Percentiles rank a stretch among this genome's conserved stretches.
Conservation (phyloP, 1,140 invertebrate genomes). For the Drosophila repletoides region DNA sequence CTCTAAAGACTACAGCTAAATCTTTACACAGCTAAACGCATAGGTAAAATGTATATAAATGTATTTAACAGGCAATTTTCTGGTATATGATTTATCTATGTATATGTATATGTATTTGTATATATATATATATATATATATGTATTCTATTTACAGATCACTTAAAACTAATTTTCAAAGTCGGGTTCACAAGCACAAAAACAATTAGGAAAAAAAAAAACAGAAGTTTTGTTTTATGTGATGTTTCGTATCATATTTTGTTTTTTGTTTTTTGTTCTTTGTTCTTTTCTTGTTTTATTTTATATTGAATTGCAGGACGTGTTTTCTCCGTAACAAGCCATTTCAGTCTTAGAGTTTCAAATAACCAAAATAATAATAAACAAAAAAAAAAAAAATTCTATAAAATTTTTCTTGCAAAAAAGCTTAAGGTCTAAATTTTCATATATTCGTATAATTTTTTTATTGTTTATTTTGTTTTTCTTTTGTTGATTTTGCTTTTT, state of each 20-base stretch:
- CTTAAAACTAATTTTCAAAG: slow-evolving; percentile 63
- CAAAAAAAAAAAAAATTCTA: slow-evolving; percentile 40
- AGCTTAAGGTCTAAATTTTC: slow-evolving; percentile 58
- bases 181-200: slow-evolving; percentile 57
- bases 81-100: slow-evolving; percentile 54
- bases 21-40: slow-evolving; percentile 55
- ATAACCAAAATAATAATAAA: slow-evolving; percentile 66
- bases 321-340: slow-evolving; percentile 78
- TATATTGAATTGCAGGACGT: slow-evolving; percentile 63
- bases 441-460: slow-evolving; percentile 28
- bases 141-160: slow-evolving; percentile 60
- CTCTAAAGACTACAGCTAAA: slow-evolving; percentile 66
- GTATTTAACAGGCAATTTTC: slow-evolving; percentile 80
- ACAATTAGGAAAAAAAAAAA: slow-evolving; percentile 49
- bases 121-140: slow-evolving; percentile 5
- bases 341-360: slow-evolving; percentile 82
- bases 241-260: slow-evolving; percentile 32
- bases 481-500: slow-evolving; percentile 30
- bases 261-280: slow-evolving; percentile 19
- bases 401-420: slow-evolving; percentile 40
- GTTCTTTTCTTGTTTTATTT: slow-evolving; percentile 24
- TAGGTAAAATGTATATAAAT: slow-evolving; percentile 68
- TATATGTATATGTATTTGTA: slow-evolving; percentile 13
- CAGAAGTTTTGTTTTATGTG: slow-evolving; percentile 45
- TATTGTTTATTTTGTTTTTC: slow-evolving; percentile 12